Conservation (phyloP, 2,888 invertebrate species). For the Ophioninae sp. region DNA sequence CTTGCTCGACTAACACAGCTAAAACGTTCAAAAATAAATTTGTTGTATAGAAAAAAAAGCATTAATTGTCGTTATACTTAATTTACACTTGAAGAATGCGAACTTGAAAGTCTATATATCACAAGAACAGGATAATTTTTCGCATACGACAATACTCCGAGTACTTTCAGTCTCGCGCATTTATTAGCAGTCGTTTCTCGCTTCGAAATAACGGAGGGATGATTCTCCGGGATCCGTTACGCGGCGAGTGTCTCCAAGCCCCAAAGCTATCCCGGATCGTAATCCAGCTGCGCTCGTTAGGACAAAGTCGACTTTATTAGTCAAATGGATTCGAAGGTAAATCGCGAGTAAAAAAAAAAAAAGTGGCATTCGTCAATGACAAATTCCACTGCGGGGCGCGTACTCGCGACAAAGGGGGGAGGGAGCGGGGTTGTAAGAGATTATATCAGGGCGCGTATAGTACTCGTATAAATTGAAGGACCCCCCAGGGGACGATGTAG, state of each 20-base stretch:
- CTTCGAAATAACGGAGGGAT: background rate
- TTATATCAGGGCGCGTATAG: conserved; percentile 20
- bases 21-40: too few species aligned
- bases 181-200: background rate
- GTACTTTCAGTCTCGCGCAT: background rate
- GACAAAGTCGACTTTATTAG: background rate
- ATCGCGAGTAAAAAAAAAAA: conserved; percentile 3
- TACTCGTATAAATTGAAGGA: conserved; percentile 48
- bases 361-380: conserved; percentile 17
- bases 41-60: too few species aligned
- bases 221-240: background rate
- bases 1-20: too few species aligned
- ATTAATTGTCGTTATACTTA: too few species aligned
- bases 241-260: background rate
- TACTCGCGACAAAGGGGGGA: conserved; percentile 20
- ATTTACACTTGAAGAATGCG: too few species aligned
- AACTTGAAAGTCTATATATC: too few species aligned
- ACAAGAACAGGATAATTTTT: too few species aligned
- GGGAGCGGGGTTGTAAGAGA: too few species aligned
- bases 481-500: conserved; percentile 41
- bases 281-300: conserved; percentile 13
- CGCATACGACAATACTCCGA: too few species aligned
- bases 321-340: conserved; percentile 19
- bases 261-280: conserved; percentile 2
- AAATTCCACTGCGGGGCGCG: conserved; percentile 12